Evolutionary conservation across 2,797 vertebrate genomes (phyloP).

Genomic region (Pelodytes ibericus): DNA sequence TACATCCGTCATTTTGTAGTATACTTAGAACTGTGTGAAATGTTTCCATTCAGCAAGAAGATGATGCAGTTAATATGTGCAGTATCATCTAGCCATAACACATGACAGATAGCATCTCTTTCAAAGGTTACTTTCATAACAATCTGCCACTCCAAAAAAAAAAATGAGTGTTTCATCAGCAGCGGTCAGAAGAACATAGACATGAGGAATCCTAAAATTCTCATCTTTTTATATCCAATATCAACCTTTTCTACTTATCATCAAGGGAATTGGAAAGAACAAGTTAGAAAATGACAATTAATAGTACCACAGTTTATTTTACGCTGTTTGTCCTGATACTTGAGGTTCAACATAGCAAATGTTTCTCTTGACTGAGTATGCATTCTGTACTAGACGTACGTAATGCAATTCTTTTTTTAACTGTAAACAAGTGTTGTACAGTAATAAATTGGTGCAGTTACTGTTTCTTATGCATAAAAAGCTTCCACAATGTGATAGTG

Average conservation of each 20-base stretch:
- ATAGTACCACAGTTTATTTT: not conserved
- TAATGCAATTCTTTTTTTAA: too few relatives aligned
- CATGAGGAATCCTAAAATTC: slow-evolving; percentile 34
- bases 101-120: slow-evolving; percentile 42
- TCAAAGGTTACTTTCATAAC: slow-evolving; percentile 25
- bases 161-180: slow-evolving; percentile 40
- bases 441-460: too few relatives aligned
- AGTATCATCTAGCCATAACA: slow-evolving; percentile 27
- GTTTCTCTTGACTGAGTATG: too few relatives aligned
- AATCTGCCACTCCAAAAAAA: slow-evolving; percentile 46
- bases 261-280: slow-evolving; percentile 40
- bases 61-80: slow-evolving; percentile 40
- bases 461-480: too few relatives aligned
- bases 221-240: slow-evolving; percentile 49
- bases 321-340: not conserved
- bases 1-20: not conserved
- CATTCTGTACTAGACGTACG: too few relatives aligned
- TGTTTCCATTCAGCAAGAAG: slow-evolving; percentile 16
- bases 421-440: too few relatives aligned
- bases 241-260: slow-evolving; percentile 45
- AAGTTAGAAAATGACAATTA: slow-evolving; percentile 45
- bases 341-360: too few relatives aligned
- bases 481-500: too few relatives aligned
- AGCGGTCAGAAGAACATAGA: slow-evolving; percentile 37
- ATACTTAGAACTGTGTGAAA: slow-evolving; percentile 11